phyloP scores from a whole-genome alignment of 2,113 vertebrate species.

The Platanista minor region DNA sequence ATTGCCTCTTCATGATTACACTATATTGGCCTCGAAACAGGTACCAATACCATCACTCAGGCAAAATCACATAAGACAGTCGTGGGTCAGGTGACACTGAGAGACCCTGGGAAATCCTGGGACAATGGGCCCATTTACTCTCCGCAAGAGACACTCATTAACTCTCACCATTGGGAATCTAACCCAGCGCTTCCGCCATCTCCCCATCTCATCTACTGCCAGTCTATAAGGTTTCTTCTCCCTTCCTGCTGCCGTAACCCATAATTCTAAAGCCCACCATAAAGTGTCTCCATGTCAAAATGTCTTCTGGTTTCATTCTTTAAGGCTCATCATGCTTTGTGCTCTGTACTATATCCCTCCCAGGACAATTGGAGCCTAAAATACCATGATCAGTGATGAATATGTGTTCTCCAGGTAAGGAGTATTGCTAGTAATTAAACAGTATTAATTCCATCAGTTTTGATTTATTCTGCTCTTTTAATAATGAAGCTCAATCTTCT shows the following conservation, averaged over 20 bases:
- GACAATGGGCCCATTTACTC: neutral
- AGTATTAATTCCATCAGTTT: conserved; percentile 77
- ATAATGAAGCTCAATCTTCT: conserved; percentile 69
- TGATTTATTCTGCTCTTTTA: conserved; percentile 78
- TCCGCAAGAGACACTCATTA: neutral
- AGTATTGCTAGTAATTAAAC: conserved; percentile 77
- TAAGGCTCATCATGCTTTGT: conserved; percentile 57
- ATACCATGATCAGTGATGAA: conserved; percentile 67
- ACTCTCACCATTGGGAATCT: neutral
- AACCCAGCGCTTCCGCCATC: too few species aligned
- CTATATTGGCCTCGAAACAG: neutral
- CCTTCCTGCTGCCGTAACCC: neutral
- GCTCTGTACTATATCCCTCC: conserved; percentile 41
- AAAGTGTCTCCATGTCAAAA: conserved; percentile 48
- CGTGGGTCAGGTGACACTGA: neutral
- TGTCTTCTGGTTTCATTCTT: conserved; percentile 46
- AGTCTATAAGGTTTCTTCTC: neutral
- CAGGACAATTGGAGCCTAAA: conserved; percentile 70
- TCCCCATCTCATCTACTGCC: neutral
- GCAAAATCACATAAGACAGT: neutral
- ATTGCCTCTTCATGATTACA: neutral
- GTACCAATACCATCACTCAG: neutral
- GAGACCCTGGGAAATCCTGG: neutral
- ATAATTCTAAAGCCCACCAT: neutral
- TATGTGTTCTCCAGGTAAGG: conserved; percentile 73